These are phyloP conservation scores for Gymnoscopelus microlampas DNA, from an alignment of 2,797 vertebrate species.

Conservation along the genomic window DNA sequence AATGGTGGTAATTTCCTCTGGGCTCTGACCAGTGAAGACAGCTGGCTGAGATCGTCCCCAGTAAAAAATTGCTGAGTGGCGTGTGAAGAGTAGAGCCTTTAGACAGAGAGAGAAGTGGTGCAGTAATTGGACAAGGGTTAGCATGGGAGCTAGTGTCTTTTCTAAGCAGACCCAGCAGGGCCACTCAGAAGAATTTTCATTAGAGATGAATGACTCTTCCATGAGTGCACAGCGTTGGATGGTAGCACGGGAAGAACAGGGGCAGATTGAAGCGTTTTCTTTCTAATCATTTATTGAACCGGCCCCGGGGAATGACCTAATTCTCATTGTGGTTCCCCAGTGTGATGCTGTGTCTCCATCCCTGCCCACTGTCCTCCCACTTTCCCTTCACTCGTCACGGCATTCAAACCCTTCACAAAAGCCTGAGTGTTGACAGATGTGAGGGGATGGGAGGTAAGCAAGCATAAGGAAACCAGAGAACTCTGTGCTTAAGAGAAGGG, in stretches of 20 bases:
- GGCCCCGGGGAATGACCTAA: conserved; percentile 74
- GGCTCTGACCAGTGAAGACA: conserved; percentile 35
- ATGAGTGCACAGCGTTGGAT: conserved; percentile 34
- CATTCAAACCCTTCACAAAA: conserved; percentile 54
- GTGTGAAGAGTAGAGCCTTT: conserved; percentile 15
- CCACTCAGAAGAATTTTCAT: conserved; percentile 38
- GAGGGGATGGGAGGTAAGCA: conserved; percentile 25
- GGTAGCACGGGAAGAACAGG: conserved; percentile 30
- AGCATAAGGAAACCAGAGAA: conserved; percentile 15
- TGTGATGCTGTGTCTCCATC: conserved; percentile 43
- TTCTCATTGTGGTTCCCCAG: conserved; percentile 69
- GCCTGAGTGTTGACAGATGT: conserved; percentile 19
- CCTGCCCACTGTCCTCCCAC: conserved; percentile 38
- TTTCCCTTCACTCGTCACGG: conserved; percentile 51
- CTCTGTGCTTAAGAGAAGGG: conserved; percentile 23
- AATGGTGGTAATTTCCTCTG: conserved; percentile 14
- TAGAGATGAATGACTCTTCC: conserved; percentile 32
- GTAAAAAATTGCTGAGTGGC: conserved; percentile 39
- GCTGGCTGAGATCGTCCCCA: conserved; percentile 5
- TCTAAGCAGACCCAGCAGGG: conserved; percentile 40
- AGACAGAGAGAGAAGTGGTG: conserved; percentile 20
- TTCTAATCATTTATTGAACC: conserved; percentile 76
- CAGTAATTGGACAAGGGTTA: conserved; percentile 33
- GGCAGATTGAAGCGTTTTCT: conserved; percentile 61
- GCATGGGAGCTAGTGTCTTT: conserved; percentile 25